A percentile compares a stretch with the other conserved stretches of the same genome.
Conservation (phyloP, 2,113 vertebrate species). For the Tyrannus savana region DNA sequence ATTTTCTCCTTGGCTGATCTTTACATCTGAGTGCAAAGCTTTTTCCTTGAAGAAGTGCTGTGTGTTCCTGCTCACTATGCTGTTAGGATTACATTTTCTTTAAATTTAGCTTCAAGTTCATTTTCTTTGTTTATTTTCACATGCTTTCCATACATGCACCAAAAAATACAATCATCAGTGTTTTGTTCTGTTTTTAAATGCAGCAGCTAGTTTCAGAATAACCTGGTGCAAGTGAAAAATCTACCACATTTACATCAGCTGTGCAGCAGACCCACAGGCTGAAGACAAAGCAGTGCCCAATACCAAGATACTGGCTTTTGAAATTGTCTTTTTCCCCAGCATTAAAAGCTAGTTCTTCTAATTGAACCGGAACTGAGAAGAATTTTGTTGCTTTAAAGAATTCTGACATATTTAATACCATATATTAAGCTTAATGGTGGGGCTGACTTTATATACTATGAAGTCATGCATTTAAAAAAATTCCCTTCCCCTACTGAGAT, state of each 20-base stretch:
- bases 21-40: neutral
- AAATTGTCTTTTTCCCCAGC: neutral
- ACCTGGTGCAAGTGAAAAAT: slow-evolving; percentile 7
- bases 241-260: neutral
- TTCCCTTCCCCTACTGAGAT: neutral
- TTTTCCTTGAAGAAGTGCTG: neutral
- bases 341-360: neutral
- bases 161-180: slow-evolving; percentile 19
- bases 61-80: neutral
- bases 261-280: neutral
- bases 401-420: neutral
- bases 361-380: neutral
- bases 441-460: neutral
- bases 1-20: slow-evolving; percentile 48
- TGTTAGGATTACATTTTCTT: neutral
- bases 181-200: slow-evolving; percentile 36
- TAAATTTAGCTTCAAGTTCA: slow-evolving; percentile 14
- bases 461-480: neutral
- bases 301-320: neutral
- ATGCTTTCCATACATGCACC: neutral
- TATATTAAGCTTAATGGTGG: neutral
- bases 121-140: slow-evolving; percentile 22
- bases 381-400: neutral
- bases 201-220: neutral
- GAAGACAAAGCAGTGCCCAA: neutral